Base-by-base conservation (phyloP, 2,888 invertebrate genomes). In the Epistrophella euchroma region DNA sequence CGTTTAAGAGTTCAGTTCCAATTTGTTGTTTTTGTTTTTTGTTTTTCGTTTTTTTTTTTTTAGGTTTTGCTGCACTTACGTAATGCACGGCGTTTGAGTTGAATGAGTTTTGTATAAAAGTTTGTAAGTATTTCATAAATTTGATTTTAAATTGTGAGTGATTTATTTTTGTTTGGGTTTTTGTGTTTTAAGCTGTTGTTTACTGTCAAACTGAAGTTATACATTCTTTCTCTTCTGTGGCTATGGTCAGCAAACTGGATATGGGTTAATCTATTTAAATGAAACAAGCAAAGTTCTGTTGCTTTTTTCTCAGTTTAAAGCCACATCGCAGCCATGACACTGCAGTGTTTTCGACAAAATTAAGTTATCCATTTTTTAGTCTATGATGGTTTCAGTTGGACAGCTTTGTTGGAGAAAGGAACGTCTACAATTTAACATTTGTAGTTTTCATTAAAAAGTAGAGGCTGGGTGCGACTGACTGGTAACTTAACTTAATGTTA, bases 241-340 rank as follows among this genome's bases (percentile, higher is more conserved):
- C 19, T 70, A 37, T 22, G 71, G 72, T 72, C 64, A 25, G 47
- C 28, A 37, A 64, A 37, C 11, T n/a, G 66, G 50, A 3, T 19
- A 9, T 58, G 15, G 37, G 17, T 58, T 15, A 58, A 25, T 52
- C 43, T 40, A 43, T 19, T 15, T 11, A 43, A 22, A 25, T 37
- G 32, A 28, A 25, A 68, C 32, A 43, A 43, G 9, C 6, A 10
- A 58, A 71, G 32, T 68, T 66, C 4, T 28, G 68, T 19, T 11
- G 17, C 28, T 73, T 28, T n/a, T n/a, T n/a, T n/a, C n/a, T 45
- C 15, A 47, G 10, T 66, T 58, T 50, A n/a, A 17, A 77, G 50
- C 58, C 70, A 19, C 77, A 70, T 32, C 40, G 13, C 77, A 70
- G 50, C 32, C 22, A 40, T 40, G 32, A 32, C 25, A 60, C 50